Evolutionary conservation across 2,888 invertebrate genomes (phyloP), one percentile per base, ranked within the genome.

Genomic region (Amblyjoppa proteus): DNA sequence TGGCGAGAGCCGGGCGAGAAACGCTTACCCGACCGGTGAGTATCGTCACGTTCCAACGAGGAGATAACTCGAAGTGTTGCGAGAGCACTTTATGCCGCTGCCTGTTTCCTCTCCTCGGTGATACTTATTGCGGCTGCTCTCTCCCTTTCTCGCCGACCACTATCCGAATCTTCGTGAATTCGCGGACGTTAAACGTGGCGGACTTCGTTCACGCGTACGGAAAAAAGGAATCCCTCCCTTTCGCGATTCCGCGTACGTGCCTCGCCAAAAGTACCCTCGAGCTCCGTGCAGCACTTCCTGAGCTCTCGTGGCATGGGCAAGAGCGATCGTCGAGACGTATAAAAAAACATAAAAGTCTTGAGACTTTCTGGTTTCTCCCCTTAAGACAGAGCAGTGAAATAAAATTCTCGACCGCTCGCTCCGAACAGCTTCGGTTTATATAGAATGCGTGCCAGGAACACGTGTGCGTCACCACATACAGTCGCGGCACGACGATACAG

Each of bases 21-120:
- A 20, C 20, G 56, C 45, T 49, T 28, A n/a, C 70, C 70, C 45
- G n/a, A 13, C 28, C 49, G 77, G 34, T 16, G 53, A 56, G 70
- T 75, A 81, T 75, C 81, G 84, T 80, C 83, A 83, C 85, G 83
- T 85, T 53, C 80, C 79, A 83, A 80, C 85, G 83, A 76, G 76
- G 80, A 83, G 83, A 85, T 85, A 82, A 82, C 79, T 85, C 79
- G 53, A 70, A 81, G 78, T 78, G 68, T 75, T 84, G 58, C 51
- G n/a, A 58, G 68, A 84, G 66, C 75, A 80, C 76, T 84, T 74
- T 76, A 73, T 75, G 74, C 68, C n/a, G 34, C 31, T 61, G 61
- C 79, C 74, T 76, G 64, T 80, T 64, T 61, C 49, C 31, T 16
- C 75, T 49, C 34, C 45, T 49, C 61, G 61, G 13, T 74, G 28